Base-by-base conservation (phyloP, 2,888 invertebrate genomes). In the Caenorhabditis becei region DNA sequence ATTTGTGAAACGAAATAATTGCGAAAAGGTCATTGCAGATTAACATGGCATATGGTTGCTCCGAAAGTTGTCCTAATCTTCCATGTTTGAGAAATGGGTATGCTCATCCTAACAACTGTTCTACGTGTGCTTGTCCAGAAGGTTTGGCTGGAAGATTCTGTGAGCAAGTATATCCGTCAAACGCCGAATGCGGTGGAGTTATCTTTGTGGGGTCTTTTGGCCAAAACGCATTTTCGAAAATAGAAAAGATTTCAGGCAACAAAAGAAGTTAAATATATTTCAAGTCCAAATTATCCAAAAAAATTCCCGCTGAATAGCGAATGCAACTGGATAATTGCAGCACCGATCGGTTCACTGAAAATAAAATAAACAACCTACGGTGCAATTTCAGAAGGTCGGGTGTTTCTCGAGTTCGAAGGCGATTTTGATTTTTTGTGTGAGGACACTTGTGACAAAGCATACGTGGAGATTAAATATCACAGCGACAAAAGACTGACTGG, bases 371-470 rank as follows among this genome's bases (percentile, higher is more conserved):
- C 3, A 2, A n/a, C 32, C n/a, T n/a, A 41, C 10, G n/a, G n/a
- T 26, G 18, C n/a, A n/a, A n/a, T 47, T 83, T 66, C 61, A 80
- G 83, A 74, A 67, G 85, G 85, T 1, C 51, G 83, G 24, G 85
- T 86, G 0, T 82, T 80, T 61, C 58, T 91, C 28, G 83, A 89
- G 47, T 91, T 91, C 54, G 85, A 80, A 51, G 88, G 83, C 3
- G 74, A 78, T 1, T 91, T 91, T 56, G 85, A 88, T 35, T 89
- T 90, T 44, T 67, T 85, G 1, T 91, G 91, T 72, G 87, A 88
- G 63, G 90, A 89, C 44, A 88, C 91, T 0, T 91, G 91, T 61
- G 91, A 90, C 61, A 87, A 86, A 61, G 88, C 89, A 0, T 91
- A 84, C 66, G 88, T 91, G 0, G 91, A 91, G 79, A 69, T 91